Evolutionary conservation across 2,797 vertebrate species (phyloP).

Genomic region (Pantherophis vulpinus): DNA sequence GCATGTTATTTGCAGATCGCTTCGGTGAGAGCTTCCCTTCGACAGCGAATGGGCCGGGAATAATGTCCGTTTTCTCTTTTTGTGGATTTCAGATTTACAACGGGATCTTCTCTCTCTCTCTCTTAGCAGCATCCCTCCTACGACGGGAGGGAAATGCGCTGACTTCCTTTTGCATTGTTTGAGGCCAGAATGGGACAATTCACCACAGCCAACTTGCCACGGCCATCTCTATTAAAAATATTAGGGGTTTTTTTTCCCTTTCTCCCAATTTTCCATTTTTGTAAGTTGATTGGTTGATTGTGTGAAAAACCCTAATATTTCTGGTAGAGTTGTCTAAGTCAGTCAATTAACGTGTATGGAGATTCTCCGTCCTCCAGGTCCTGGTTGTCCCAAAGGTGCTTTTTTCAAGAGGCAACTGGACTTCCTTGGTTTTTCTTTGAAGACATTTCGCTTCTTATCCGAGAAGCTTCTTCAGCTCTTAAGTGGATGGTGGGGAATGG

Average conservation of each 20-base stretch:
- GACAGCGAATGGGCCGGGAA: neutral
- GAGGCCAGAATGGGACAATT: neutral
- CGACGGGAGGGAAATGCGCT: neutral
- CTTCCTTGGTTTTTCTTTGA: too few relatives aligned
- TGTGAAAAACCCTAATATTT: neutral
- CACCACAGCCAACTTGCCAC: too few relatives aligned
- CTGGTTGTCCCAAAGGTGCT: too few relatives aligned
- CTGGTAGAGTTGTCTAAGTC: neutral
- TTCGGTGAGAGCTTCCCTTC: neutral
- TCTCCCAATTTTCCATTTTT: too few relatives aligned
- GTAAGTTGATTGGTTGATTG: too few relatives aligned
- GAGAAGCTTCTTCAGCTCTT: too few relatives aligned
- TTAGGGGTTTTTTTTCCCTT: too few relatives aligned
- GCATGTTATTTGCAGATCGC: constrained; percentile 90
- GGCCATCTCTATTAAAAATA: too few relatives aligned
- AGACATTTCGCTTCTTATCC: too few relatives aligned
- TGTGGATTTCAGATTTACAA: neutral
- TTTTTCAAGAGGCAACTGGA: too few relatives aligned
- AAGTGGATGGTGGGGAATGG: too few relatives aligned
- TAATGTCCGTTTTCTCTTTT: neutral
- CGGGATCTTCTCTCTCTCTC: neutral
- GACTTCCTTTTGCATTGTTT: neutral
- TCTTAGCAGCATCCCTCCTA: neutral
- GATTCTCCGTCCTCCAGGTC: too few relatives aligned
- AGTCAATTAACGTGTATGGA: neutral